Evolutionary conservation across 2,888 invertebrate species (phyloP).

Genomic region (Tineola bisselliella): DNA sequence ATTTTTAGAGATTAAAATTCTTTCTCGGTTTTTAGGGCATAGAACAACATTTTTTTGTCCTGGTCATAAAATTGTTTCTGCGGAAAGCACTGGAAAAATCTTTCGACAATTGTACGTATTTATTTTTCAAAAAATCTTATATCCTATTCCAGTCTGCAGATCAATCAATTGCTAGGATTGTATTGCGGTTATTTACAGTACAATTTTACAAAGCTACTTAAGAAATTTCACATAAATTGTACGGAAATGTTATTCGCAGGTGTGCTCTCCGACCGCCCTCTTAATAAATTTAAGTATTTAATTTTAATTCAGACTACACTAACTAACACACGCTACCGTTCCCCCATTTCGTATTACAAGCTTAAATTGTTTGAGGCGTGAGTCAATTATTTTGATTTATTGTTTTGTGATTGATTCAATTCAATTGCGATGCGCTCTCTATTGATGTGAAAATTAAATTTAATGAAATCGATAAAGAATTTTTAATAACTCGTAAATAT

Average conservation of each 20-base stretch:
- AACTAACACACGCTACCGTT: constrained; percentile 15
- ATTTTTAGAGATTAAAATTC: no score
- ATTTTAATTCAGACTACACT: neutral
- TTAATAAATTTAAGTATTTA: constrained; percentile 21
- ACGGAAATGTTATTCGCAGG: neutral
- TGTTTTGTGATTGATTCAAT: constrained; percentile 61
- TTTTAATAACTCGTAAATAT: no score
- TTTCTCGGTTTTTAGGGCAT: no score
- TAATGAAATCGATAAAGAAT: constrained; percentile 33
- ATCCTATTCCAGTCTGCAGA: no score
- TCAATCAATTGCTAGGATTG: no score
- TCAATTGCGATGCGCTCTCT: constrained; percentile 43
- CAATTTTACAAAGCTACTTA: neutral
- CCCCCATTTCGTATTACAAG: constrained; percentile 1
- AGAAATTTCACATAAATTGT: neutral
- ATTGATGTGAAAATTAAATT: constrained; percentile 53
- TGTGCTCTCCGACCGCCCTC: constrained; percentile 15
- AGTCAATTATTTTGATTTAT: constrained; percentile 63
- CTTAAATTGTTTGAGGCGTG: constrained; percentile 2
- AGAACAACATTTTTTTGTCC: no score
- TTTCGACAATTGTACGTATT: no score
- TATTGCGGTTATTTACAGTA: neutral
- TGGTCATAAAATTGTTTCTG: no score
- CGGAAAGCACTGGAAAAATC: no score
- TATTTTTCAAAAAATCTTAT: no score